These are phyloP conservation scores for Vicugna pacos DNA, from an alignment of 2,113 vertebrate species.

Conservation along the genomic window DNA sequence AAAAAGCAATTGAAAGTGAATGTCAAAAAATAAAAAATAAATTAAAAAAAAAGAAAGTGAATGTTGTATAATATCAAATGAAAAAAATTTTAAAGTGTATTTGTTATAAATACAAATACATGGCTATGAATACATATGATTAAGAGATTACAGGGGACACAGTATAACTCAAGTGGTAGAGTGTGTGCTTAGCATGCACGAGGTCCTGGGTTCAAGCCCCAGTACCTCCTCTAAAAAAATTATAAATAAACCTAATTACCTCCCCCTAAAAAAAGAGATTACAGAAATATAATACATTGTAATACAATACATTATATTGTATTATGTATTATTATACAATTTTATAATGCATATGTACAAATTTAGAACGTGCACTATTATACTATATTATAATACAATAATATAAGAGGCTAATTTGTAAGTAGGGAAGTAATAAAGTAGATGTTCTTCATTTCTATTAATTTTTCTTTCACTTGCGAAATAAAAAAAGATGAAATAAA, in stretches of 20 bases:
- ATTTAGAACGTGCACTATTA: too few species aligned
- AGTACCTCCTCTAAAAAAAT: too few species aligned
- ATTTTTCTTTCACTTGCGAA: not conserved
- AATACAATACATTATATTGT: too few species aligned
- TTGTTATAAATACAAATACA: slow-evolving; percentile 14
- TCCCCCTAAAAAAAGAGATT: too few species aligned
- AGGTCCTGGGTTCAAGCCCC: too few species aligned
- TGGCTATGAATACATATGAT: not conserved
- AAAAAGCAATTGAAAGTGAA: not conserved
- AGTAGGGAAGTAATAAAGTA: not conserved
- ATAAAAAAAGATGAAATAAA: not conserved
- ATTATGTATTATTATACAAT: too few species aligned
- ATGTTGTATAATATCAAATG: not conserved
- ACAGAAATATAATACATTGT: too few species aligned
- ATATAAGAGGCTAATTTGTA: not conserved
- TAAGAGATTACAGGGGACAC: not conserved
- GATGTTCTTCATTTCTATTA: not conserved
- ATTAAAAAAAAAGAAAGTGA: not conserved
- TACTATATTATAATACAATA: not conserved
- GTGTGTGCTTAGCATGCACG: too few species aligned
- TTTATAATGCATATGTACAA: too few species aligned
- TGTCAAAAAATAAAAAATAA: not conserved
- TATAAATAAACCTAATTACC: too few species aligned
- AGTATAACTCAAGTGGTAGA: too few species aligned
- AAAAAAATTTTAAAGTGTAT: not conserved